Evolutionary conservation across 2,797 vertebrate species (phyloP), one percentile per base, ranked within the genome.

Genomic region (Microctenopoma lineatum): DNA sequence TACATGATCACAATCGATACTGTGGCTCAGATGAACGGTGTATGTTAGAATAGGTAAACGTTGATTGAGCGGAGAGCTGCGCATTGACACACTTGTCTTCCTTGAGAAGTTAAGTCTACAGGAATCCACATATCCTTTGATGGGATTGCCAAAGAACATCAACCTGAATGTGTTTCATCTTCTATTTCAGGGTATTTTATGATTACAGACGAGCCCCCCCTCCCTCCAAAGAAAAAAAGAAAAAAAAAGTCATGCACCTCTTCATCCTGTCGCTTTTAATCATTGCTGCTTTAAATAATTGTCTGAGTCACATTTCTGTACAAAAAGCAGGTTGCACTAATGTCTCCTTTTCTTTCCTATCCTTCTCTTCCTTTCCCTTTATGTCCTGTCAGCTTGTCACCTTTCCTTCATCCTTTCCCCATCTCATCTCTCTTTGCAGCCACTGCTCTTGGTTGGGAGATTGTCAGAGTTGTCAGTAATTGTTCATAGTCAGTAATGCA

Each of bases 221-320:
- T 81, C 59, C 9, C 71, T 71, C 70, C 75, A 21, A 21, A 21
- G 21, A 21, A 21, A 21, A 21, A 21, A 21, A 21, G 21, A 21
- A 82, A 36, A 73, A 36, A 38, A 11, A 38, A 38, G 9, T 79
- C 32, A 8, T 74, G 75, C 72, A 59, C 36, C 64, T 70, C 29
- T 74, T 70, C 56, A 52, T 68, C 63, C 66, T 70, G 79, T 83
- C 77, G 3, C 63, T 77, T 90, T 82, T 73, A 84, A 86, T 89
- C 73, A 83, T 74, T 63, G 47, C 76, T 32, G 68, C 78, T 74
- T 78, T 77, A 84, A 61, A 86, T 86, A 21, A 69, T 77, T 75
- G 67, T 61, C 69, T 72, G 42, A 56, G 65, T 63, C 71, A 68
- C 29, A 29, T 53, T 51, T 38, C 16, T 36, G 73, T 70, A 59